Evolutionary conservation across 2,113 vertebrate genomes (phyloP).

Genomic region (Engraulis encrasicolus): DNA sequence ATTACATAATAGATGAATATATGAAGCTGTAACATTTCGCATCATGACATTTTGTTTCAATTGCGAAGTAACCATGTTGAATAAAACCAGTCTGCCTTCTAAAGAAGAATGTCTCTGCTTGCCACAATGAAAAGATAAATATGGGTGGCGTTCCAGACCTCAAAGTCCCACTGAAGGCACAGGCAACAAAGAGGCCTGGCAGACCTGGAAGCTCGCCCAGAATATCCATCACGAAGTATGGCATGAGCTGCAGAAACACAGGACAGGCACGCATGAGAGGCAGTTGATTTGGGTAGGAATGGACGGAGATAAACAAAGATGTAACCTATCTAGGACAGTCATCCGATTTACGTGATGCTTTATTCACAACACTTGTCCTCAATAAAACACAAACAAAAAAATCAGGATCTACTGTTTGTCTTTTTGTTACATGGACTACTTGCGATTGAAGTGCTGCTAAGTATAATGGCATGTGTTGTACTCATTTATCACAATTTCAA

Average conservation of each 20-base stretch:
- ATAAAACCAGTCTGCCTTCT: not conserved
- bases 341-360: no score
- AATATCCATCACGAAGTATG: conserved; percentile 87
- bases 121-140: not conserved
- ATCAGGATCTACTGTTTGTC: no score
- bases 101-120: not conserved
- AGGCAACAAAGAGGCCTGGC: conserved; percentile 85
- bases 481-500: no score
- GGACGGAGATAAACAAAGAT: no score
- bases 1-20: not conserved
- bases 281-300: no score
- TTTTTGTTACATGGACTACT: no score
- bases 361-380: no score
- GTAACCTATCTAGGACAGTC: no score
- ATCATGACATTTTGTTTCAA: not conserved
- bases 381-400: no score
- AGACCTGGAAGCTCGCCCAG: conserved; percentile 80
- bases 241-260: conserved; percentile 76
- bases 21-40: not conserved
- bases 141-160: conserved; percentile 68
- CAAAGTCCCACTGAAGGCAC: conserved; percentile 87
- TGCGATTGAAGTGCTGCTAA: no score
- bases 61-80: not conserved
- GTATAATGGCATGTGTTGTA: no score
- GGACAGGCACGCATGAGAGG: no score